Conservation (phyloP, 2,888 invertebrate genomes). For the Ferrisia virgata region DNA sequence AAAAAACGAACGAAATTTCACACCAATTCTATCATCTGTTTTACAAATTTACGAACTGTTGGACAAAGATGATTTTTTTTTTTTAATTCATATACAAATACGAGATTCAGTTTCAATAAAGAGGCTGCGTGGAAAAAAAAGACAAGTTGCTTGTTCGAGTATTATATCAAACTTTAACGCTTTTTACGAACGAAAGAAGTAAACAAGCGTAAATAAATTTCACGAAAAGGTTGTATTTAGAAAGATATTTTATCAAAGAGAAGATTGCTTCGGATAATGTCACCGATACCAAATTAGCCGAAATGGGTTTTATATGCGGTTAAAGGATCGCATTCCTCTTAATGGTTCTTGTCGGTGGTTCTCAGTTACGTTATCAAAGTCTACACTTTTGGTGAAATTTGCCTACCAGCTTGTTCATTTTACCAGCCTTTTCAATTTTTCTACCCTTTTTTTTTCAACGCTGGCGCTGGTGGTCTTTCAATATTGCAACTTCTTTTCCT, state of each 20-base stretch:
- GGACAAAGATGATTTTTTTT: neutral
- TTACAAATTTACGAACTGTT: neutral
- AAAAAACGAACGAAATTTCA: neutral
- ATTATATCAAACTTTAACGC: neutral
- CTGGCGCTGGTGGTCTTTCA: neutral
- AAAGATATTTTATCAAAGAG: slow-evolving; percentile 35
- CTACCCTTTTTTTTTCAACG: neutral
- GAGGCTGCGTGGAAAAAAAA: neutral
- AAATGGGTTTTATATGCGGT: slow-evolving; percentile 35
- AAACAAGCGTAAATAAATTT: slow-evolving; percentile 30
- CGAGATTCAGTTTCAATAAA: neutral
- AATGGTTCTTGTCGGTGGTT: slow-evolving; percentile 4
- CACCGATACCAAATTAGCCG: slow-evolving; percentile 33
- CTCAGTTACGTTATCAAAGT: slow-evolving; percentile 1
- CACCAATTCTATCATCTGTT: neutral
- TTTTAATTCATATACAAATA: neutral
- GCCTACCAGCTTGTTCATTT: neutral
- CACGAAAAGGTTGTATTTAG: slow-evolving; percentile 33
- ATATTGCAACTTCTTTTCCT: neutral
- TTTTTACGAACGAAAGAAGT: neutral
- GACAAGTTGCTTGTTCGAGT: neutral
- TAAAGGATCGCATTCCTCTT: slow-evolving; percentile 23
- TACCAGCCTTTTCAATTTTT: neutral
- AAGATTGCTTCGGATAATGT: slow-evolving; percentile 38
- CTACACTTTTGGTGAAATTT: neutral